These are phyloP conservation scores for Onthophagus taurus DNA, from an alignment of 1,140 invertebrate genomes.

Conservation along the genomic window DNA sequence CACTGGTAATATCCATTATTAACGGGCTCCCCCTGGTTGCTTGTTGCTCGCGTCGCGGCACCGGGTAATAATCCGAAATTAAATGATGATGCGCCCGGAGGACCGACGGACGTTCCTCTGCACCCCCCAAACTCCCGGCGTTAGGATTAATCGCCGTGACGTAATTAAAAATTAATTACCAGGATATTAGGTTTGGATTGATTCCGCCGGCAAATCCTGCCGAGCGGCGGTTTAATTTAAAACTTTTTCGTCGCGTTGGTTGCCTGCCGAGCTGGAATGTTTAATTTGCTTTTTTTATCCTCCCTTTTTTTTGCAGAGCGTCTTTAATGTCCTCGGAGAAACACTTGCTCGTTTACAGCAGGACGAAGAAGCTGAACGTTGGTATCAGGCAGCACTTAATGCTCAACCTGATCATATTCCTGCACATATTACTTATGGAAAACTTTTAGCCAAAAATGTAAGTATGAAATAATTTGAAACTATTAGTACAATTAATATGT, in stretches of 20 bases:
- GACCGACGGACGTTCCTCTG: too few species aligned
- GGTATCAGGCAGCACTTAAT: conserved; percentile 71
- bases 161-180: too few species aligned
- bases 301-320: conserved; percentile 46
- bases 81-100: too few species aligned
- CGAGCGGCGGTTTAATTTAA: conserved; percentile 32
- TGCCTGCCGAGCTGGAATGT: conserved; percentile 1
- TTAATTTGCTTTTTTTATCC: conserved; percentile 5
- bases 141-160: too few species aligned
- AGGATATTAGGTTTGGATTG: too few species aligned
- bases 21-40: too few species aligned
- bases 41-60: too few species aligned
- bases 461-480: conserved; percentile 43
- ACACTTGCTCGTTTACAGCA: conserved; percentile 71
- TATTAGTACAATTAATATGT: too few species aligned
- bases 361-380: conserved; percentile 71
- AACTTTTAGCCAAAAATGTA: conserved; percentile 82
- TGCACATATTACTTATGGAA: conserved; percentile 84
- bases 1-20: too few species aligned
- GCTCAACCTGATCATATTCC: conserved; percentile 78
- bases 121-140: too few species aligned
- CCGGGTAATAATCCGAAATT: too few species aligned
- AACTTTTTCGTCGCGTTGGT: conserved; percentile 39
- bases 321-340: conserved; percentile 82
- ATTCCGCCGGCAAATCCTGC: background rate